A percentile compares a stretch with the other conserved stretches of the same genome.
These are phyloP conservation scores for Toxonevra muliebris DNA, from an alignment of 2,888 invertebrate species.

Conservation along the genomic window DNA sequence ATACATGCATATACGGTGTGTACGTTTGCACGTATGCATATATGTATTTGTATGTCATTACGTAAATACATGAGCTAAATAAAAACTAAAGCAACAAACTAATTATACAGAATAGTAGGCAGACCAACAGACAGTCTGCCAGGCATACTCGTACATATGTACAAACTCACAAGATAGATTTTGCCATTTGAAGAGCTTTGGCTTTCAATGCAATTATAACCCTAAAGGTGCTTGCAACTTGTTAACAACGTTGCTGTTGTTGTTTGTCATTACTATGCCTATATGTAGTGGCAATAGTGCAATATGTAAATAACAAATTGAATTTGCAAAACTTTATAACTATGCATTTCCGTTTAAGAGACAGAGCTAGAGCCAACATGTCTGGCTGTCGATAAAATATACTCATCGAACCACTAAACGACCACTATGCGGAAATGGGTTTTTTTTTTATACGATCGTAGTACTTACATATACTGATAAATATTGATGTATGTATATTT, in stretches of 20 bases:
- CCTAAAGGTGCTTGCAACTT: too few species aligned
- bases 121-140: not conserved
- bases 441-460: not conserved
- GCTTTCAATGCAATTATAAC: too few species aligned
- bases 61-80: slow-evolving; percentile 1
- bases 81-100: not conserved
- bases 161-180: not conserved
- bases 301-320: slow-evolving; percentile 52
- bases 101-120: not conserved
- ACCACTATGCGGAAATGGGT: slow-evolving; percentile 31
- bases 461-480: too few species aligned
- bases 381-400: not conserved
- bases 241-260: too few species aligned
- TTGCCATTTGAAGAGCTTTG: too few species aligned
- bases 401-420: slow-evolving; percentile 25
- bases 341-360: slow-evolving; percentile 25
- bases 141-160: not conserved
- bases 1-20: not conserved
- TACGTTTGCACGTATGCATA: not conserved
- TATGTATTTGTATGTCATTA: not conserved
- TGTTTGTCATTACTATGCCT: too few species aligned
- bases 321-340: slow-evolving; percentile 46
- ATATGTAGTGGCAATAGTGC: too few species aligned
- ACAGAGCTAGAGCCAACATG: not conserved
- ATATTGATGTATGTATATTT: too few species aligned